These are phyloP conservation scores for Bedellia somnulentella DNA, from an alignment of 2,888 invertebrate species.

Conservation along the genomic window DNA sequence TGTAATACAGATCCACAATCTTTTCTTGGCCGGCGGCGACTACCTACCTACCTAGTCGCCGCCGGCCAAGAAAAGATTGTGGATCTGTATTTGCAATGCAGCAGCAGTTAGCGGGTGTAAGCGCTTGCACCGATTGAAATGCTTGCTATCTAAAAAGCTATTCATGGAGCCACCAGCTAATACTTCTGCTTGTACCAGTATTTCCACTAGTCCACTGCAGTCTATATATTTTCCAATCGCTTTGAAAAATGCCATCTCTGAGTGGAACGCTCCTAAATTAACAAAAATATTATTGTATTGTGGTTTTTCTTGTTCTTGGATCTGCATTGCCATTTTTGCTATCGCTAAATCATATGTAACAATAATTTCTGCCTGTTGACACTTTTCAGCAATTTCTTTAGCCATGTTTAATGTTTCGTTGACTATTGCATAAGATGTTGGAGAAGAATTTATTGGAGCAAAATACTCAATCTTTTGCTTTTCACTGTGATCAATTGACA, in stretches of 20 bases:
- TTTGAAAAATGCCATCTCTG: constrained; percentile 18
- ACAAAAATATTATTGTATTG: constrained; percentile 16
- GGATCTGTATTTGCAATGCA: no score
- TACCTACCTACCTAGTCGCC: no score
- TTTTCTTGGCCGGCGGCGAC: no score
- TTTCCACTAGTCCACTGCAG: constrained; percentile 17
- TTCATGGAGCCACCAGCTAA: constrained; percentile 18
- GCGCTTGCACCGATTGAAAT: no score
- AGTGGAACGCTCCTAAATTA: constrained; percentile 18
- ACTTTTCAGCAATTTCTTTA: constrained; percentile 1
- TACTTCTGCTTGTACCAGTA: constrained; percentile 17
- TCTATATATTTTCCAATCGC: constrained; percentile 21
- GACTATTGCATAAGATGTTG: no score
- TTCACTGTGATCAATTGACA: background rate
- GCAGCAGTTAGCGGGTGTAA: no score
- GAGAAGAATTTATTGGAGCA: constrained; percentile 1
- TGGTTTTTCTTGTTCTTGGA: constrained; percentile 14
- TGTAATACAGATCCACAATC: no score
- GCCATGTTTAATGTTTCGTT: background rate
- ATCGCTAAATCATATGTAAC: no score
- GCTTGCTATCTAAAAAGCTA: no score
- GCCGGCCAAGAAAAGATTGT: no score
- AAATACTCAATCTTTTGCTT: background rate
- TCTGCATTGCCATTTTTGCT: constrained; percentile 6
- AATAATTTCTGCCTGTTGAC: constrained; percentile 1